These are phyloP conservation scores for Mobula hypostoma DNA, from an alignment of 2,113 vertebrate genomes.

Conservation along the genomic window DNA sequence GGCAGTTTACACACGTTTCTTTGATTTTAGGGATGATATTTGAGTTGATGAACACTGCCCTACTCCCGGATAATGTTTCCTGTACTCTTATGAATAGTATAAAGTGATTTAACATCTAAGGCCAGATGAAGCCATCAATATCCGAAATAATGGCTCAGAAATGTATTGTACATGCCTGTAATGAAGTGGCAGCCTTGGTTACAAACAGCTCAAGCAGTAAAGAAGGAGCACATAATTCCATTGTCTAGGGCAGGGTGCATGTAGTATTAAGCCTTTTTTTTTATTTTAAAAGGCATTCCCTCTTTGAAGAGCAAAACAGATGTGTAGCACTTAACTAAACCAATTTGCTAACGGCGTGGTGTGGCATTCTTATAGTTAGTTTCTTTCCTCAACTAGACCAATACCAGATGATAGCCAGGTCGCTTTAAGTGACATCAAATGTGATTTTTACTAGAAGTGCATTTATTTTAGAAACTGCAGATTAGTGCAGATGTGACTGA, in stretches of 20 bases:
- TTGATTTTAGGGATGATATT: neutral
- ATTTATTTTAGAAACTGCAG: too few species aligned
- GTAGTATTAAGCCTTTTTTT: neutral
- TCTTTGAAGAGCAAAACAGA: neutral
- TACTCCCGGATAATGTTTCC: neutral
- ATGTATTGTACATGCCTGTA: neutral
- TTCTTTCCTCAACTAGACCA: neutral
- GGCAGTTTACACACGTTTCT: neutral
- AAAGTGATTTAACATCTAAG: neutral
- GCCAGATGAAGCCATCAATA: neutral
- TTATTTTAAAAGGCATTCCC: neutral
- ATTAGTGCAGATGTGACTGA: too few species aligned
- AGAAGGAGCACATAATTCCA: neutral
- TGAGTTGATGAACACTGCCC: neutral
- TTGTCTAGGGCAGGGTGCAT: neutral
- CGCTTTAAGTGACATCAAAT: neutral
- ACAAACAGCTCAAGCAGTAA: neutral
- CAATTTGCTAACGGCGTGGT: neutral
- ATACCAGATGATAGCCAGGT: neutral
- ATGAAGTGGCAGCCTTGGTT: neutral
- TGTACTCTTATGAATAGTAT: neutral
- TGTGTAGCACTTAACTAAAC: neutral
- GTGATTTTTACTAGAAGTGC: too few species aligned
- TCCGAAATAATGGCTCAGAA: neutral
- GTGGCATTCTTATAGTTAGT: neutral